phyloP scores from a whole-genome alignment of 2,888 invertebrate species.

The Synanthedon myopaeformis region DNA sequence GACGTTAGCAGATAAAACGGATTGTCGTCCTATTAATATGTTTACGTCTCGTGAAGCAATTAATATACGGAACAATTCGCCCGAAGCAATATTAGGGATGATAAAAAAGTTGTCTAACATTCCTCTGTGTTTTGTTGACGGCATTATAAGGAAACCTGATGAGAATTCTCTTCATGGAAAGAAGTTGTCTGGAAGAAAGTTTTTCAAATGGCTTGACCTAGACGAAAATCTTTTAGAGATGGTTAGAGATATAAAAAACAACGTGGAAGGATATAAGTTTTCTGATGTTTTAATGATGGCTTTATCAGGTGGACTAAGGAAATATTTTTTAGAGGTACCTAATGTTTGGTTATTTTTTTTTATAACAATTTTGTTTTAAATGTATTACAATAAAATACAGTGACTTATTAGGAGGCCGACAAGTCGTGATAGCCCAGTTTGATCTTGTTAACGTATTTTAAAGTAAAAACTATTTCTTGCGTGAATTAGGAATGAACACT shows the following conservation, averaged over 20 bases:
- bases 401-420: too few relatives aligned
- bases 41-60: slow-evolving; percentile 18
- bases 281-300: slow-evolving; percentile 57
- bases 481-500: too few relatives aligned
- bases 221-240: slow-evolving; percentile 37
- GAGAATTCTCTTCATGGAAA: slow-evolving; percentile 54
- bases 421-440: too few relatives aligned
- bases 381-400: too few relatives aligned
- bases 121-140: slow-evolving; percentile 29
- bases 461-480: too few relatives aligned
- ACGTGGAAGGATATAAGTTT: slow-evolving; percentile 36
- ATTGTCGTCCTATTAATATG: slow-evolving; percentile 13
- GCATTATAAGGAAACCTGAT: slow-evolving; percentile 35
- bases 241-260: slow-evolving; percentile 38
- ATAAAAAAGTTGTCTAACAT: slow-evolving; percentile 24
- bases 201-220: slow-evolving; percentile 42
- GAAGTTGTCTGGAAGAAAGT: slow-evolving; percentile 45
- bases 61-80: slow-evolving; percentile 11
- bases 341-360: slow-evolving; percentile 6
- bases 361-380: background rate
- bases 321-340: slow-evolving; percentile 49
- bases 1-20: slow-evolving; percentile 44
- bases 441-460: too few relatives aligned
- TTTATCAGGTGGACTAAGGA: slow-evolving; percentile 53
- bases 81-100: slow-evolving; percentile 20